These are phyloP conservation scores for Butorides virescens DNA, from an alignment of 2,113 vertebrate species.

Conservation along the genomic window DNA sequence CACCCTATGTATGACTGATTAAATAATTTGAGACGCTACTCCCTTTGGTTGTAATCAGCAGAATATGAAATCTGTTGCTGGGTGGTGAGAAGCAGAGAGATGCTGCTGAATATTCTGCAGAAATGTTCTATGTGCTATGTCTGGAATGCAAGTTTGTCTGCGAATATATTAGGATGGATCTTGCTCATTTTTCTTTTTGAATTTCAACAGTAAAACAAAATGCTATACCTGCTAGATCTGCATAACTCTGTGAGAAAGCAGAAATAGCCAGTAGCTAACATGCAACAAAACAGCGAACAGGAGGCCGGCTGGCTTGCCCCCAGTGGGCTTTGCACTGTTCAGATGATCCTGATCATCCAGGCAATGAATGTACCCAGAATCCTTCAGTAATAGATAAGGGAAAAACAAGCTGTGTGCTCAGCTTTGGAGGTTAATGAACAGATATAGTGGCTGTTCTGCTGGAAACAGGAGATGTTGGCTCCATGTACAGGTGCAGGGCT, in stretches of 20 bases:
- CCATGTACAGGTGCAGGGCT: no score
- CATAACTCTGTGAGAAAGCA: neutral
- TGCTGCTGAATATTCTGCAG: neutral
- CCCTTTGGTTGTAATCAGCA: neutral
- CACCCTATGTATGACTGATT: neutral
- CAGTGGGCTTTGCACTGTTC: neutral
- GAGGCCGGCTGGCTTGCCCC: neutral
- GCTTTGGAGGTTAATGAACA: neutral
- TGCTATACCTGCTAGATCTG: neutral
- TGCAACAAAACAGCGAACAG: rapidly evolving
- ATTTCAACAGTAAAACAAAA: neutral
- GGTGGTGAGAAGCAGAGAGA: neutral
- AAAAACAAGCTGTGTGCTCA: neutral
- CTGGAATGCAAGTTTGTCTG: neutral
- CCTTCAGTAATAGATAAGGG: neutral
- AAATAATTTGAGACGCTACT: neutral
- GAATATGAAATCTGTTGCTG: neutral
- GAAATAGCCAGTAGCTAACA: neutral
- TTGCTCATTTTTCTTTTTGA: neutral
- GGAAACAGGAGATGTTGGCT: neutral
- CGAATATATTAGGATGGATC: neutral
- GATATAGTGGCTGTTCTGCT: neutral
- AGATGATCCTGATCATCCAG: neutral
- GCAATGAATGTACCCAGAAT: neutral
- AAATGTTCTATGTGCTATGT: neutral